These are phyloP conservation scores for Cervus canadensis DNA, from an alignment of 2,113 vertebrate genomes.

Conservation along the genomic window DNA sequence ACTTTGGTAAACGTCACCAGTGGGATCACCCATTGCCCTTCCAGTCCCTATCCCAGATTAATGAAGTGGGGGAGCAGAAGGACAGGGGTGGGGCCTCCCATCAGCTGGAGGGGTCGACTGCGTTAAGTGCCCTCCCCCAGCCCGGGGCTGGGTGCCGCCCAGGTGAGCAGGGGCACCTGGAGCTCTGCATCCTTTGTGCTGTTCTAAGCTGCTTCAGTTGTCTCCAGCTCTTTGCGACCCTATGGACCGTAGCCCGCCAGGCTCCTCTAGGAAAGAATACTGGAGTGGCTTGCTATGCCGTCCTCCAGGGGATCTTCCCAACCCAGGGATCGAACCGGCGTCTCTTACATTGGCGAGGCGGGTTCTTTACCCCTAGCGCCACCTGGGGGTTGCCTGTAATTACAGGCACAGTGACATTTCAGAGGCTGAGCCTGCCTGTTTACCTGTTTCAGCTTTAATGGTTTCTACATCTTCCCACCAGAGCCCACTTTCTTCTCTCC, in stretches of 20 bases:
- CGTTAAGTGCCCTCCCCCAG: not conserved
- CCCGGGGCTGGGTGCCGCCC: not conserved
- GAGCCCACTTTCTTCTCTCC: not conserved
- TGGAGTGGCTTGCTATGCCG: not conserved
- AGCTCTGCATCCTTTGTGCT: not conserved
- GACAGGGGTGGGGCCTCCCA: not conserved
- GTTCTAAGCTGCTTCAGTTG: not conserved
- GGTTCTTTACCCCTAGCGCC: not conserved
- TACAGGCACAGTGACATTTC: not conserved
- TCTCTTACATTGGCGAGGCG: not conserved
- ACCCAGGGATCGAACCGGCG: accelerated
- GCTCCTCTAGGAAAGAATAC: not conserved
- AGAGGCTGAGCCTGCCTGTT: not conserved
- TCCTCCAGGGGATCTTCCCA: not conserved
- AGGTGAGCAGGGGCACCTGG: not conserved
- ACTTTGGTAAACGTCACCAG: slow-evolving; percentile 60
- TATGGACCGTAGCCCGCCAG: not conserved
- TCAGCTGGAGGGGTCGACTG: not conserved
- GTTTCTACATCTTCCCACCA: not conserved
- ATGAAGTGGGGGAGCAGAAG: not conserved
- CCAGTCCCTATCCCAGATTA: not conserved
- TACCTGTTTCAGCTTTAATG: not conserved
- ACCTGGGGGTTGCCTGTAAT: not conserved
- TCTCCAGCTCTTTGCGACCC: accelerated
- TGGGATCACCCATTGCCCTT: not conserved